Evolutionary conservation across 2,797 vertebrate genomes (phyloP), one percentile per base, ranked within the genome.

Genomic region (Hydrolagus colliei): DNA sequence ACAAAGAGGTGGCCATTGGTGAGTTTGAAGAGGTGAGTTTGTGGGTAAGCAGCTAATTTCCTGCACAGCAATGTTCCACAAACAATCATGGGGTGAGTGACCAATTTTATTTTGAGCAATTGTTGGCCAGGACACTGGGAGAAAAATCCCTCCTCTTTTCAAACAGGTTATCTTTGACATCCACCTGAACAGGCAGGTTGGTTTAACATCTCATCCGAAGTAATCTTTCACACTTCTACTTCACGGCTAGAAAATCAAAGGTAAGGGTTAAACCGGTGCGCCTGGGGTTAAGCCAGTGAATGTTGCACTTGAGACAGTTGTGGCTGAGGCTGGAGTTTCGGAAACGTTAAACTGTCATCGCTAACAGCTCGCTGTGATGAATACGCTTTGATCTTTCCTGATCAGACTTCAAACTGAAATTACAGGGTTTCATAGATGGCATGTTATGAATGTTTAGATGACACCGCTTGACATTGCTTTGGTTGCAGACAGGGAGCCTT

Each of bases 401-500:
- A 32, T 80, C 62, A 32, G 0, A 80, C 61, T 65, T 65, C 77
- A 80, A 63, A 32, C 77, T 22, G 77, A 80, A 63, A 65, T 80
- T 80, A 61, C 61, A 80, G 77, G 22, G 20, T 78, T 63, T 65
- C 77, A 65, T 80, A n/a, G 27, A 65, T 80, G 61, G 65, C 27
- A 65, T 63, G 14, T 76, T 76, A 18, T 52, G 77, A 62, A 62
- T 32, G n/a, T 32, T 80, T 65, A 27, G 61, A 62, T 80, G 61
- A 65, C 77, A 80, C 22, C 62, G 63, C 61, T 80, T 80, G 77
- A 80, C 77, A 80, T 80, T 32, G 22, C 35, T 76, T 76, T 76
- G 20, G 35, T 74, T 74, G 2, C 35, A 76, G 41, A 76, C 74
- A 41, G 74, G 74, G 35, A 76, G 52, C 8, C 52, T 14, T 18